These are phyloP conservation scores for Anthoscopus minutus DNA, from an alignment of 2,113 vertebrate species.

Conservation along the genomic window DNA sequence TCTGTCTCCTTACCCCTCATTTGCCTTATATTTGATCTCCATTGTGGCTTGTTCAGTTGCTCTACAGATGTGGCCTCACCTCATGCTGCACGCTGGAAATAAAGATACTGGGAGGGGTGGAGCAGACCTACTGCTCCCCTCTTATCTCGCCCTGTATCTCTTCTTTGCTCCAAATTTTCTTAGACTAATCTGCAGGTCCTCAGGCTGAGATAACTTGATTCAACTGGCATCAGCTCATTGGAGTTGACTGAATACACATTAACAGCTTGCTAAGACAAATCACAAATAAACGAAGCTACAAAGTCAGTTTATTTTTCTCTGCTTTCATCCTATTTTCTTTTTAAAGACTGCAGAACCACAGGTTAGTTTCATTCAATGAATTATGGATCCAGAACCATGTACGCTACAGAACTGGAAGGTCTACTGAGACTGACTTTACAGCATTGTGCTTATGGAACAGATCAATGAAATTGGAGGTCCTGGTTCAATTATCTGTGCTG, in stretches of 20 bases:
- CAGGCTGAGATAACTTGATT: neutral
- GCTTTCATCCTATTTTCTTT: neutral
- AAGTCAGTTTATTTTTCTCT: neutral
- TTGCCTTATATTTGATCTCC: neutral
- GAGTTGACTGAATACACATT: neutral
- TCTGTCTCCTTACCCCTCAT: neutral
- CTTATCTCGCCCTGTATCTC: neutral
- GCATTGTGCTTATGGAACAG: neutral
- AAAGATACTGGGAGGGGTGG: neutral
- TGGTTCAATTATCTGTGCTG: neutral
- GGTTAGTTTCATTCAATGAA: neutral
- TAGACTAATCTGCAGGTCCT: neutral
- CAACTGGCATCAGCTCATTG: neutral
- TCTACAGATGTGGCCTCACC: neutral
- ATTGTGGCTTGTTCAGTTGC: neutral
- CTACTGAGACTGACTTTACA: neutral
- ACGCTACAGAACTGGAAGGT: neutral
- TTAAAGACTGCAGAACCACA: neutral
- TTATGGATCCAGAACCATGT: neutral
- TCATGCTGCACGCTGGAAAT: neutral
- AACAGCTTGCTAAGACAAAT: neutral
- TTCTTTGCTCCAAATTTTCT: constrained; percentile 24
- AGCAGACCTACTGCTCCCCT: neutral
- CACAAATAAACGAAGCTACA: neutral
- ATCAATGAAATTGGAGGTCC: neutral